Evolutionary conservation across 35 echinoderm and acorn worm species (phyloP).

Genomic region (Nesometra sesokonis): DNA sequence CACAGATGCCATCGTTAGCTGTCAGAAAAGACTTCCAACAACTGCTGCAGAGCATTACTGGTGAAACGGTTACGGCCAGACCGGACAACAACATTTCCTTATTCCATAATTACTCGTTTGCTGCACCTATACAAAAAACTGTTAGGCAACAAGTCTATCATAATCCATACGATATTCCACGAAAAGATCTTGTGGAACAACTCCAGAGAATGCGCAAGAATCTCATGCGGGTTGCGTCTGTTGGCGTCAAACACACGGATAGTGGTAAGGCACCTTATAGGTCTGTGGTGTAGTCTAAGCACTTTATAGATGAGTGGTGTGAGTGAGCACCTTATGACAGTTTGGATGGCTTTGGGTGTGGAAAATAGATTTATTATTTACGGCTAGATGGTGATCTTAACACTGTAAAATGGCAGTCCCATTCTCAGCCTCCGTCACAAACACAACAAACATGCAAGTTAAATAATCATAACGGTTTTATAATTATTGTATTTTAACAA

Average conservation of each 20-base stretch:
- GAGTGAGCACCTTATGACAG: too few relatives aligned
- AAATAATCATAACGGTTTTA: too few relatives aligned
- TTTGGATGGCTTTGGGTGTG: too few relatives aligned
- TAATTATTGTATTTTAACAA: too few relatives aligned
- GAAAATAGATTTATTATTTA: too few relatives aligned
- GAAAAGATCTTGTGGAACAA: slow-evolving; percentile 76
- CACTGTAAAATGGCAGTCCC: too few relatives aligned
- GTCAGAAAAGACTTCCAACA: slow-evolving; percentile 87
- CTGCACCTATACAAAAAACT: slow-evolving; percentile 41
- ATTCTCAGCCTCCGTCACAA: too few relatives aligned
- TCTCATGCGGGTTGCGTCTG: slow-evolving; percentile 43
- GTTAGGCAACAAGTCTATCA: slow-evolving; percentile 73
- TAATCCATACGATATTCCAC: slow-evolving; percentile 94
- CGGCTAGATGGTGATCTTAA: too few relatives aligned
- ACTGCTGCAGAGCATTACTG: slow-evolving; percentile 74
- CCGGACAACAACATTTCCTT: slow-evolving; percentile 76
- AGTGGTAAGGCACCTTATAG: background rate
- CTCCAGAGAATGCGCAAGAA: slow-evolving; percentile 80
- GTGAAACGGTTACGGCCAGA: slow-evolving; percentile 69
- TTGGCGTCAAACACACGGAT: background rate
- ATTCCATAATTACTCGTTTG: slow-evolving; percentile 69
- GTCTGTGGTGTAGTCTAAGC: too few relatives aligned
- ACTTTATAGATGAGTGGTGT: too few relatives aligned
- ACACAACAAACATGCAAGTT: too few relatives aligned
- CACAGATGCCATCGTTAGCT: slow-evolving; percentile 80